A percentile compares a stretch with the other conserved stretches of the same genome.
phyloP scores from a whole-genome alignment of 2,113 vertebrate species.

The Rhynchomys soricoides region DNA sequence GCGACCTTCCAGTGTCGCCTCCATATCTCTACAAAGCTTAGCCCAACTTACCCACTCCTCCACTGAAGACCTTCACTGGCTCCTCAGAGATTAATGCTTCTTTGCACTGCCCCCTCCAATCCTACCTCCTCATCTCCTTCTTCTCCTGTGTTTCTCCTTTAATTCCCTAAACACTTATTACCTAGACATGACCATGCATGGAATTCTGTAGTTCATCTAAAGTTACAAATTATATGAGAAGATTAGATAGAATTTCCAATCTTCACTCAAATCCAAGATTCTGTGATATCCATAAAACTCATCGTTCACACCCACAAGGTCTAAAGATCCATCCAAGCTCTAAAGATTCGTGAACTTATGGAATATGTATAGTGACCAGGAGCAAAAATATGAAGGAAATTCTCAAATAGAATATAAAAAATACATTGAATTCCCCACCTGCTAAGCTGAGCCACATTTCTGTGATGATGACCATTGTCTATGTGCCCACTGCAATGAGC shows the following conservation, averaged over 20 bases:
- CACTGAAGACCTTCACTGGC: background rate
- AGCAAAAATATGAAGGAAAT: background rate
- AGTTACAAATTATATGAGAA: background rate
- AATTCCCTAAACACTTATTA: background rate
- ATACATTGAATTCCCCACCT: fast-evolving
- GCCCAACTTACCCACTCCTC: background rate
- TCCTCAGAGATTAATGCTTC: background rate
- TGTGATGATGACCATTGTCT: background rate
- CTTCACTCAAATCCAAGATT: background rate
- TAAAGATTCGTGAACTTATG: background rate
- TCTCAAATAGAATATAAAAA: background rate
- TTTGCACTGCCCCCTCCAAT: background rate
- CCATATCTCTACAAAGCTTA: background rate
- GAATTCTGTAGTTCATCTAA: background rate
- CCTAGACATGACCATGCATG: background rate
- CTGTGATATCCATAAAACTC: background rate
- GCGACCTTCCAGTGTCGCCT: background rate
- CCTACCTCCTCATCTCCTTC: background rate
- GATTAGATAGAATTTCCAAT: background rate
- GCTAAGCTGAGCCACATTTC: background rate
- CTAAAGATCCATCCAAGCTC: background rate
- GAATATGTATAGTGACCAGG: background rate
- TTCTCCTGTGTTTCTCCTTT: background rate
- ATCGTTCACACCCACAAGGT: background rate
- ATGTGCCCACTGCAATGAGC: background rate